Conservation (phyloP, 2,797 vertebrate species). For the Pogoniulus pusillus region DNA sequence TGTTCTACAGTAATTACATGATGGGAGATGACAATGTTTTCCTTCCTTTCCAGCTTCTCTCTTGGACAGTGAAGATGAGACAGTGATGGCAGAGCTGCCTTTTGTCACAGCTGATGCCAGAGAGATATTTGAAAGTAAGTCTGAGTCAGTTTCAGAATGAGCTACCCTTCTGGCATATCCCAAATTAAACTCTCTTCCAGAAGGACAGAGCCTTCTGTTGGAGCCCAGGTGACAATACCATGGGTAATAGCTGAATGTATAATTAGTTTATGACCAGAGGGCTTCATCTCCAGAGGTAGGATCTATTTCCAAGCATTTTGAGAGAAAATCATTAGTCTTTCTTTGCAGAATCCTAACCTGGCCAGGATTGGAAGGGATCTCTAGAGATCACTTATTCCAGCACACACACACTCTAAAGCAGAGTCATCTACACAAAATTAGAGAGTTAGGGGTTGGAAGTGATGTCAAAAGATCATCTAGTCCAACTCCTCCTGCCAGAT, state of each 20-base stretch:
- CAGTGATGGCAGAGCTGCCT: neutral
- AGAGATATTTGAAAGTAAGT: conserved; percentile 21
- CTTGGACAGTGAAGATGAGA: neutral
- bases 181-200: neutral
- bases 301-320: neutral
- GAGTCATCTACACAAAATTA: no score
- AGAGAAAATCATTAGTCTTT: neutral
- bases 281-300: neutral
- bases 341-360: neutral
- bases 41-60: neutral
- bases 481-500: no score
- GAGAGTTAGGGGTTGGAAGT: no score
- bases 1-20: neutral
- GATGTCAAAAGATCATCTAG: no score
- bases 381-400: no score
- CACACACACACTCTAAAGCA: no score
- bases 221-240: neutral
- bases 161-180: neutral
- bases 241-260: neutral
- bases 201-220: neutral
- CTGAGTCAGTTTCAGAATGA: neutral
- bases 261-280: neutral
- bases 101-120: neutral
- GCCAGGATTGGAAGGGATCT: no score
- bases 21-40: neutral